These are phyloP conservation scores for Bucco capensis DNA, from an alignment of 2,113 vertebrate genomes.

Conservation along the genomic window DNA sequence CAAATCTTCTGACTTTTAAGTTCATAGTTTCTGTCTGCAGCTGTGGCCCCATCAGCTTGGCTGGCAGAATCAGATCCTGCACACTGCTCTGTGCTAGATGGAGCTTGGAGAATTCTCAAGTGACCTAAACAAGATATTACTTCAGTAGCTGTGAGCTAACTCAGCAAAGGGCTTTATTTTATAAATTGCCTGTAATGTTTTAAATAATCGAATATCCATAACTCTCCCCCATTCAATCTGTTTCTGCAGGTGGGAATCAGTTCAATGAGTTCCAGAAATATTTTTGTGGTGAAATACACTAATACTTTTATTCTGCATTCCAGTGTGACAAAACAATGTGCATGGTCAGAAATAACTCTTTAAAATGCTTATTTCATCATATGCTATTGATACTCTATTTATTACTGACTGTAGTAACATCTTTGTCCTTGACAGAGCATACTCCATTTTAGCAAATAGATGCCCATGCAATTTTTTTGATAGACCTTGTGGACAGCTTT, in stretches of 20 bases:
- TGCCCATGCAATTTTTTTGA: background rate
- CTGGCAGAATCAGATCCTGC: background rate
- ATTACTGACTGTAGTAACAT: background rate
- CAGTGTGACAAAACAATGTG: background rate
- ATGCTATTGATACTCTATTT: conserved; percentile 11
- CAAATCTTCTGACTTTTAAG: background rate
- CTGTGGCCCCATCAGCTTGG: background rate
- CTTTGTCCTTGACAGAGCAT: background rate
- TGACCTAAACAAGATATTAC: background rate
- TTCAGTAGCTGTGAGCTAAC: background rate
- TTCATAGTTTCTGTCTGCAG: background rate
- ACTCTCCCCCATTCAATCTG: background rate
- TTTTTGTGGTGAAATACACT: background rate
- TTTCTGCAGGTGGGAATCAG: background rate
- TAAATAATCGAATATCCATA: background rate
- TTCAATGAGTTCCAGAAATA: background rate
- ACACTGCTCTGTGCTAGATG: background rate
- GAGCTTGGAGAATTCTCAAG: background rate
- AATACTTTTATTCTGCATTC: background rate
- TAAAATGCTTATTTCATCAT: background rate
- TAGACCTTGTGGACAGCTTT: background rate
- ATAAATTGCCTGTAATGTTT: background rate
- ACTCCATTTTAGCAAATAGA: background rate
- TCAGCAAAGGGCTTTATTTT: background rate
- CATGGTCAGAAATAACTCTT: background rate